A percentile compares a stretch with the other conserved stretches of the same genome.
Conservation (phyloP, 2,888 invertebrate species). For the Geotrupes spiniger region DNA sequence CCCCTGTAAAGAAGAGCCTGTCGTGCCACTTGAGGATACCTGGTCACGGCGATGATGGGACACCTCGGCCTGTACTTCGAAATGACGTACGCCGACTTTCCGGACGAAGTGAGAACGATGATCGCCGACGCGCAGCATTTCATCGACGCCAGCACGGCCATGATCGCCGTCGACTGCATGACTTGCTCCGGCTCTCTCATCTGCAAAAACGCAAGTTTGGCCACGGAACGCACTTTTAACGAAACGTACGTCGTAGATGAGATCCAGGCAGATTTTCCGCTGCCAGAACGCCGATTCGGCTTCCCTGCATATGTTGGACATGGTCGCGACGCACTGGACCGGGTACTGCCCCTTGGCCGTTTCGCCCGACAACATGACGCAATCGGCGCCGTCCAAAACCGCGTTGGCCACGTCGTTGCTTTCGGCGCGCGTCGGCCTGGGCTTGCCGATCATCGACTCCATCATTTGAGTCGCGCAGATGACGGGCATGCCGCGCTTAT, state of each 20-base stretch:
- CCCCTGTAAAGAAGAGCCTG: constrained; percentile 91
- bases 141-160: constrained; percentile 90
- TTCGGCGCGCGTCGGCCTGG: constrained; percentile 94
- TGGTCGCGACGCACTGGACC: constrained; percentile 81
- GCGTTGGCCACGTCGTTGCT: constrained; percentile 98
- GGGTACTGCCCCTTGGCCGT: constrained; percentile 98
- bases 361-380: constrained; percentile 99
- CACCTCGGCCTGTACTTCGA: constrained; percentile 93
- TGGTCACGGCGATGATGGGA: constrained; percentile 90
- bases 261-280: constrained; percentile 81
- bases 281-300: constrained; percentile 97
- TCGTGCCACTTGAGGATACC: constrained; percentile 79
- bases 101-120: constrained; percentile 82
- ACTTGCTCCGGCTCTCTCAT: background rate
- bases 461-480: constrained; percentile 99
- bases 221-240: no score
- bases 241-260: constrained; percentile 60
- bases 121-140: constrained; percentile 89
- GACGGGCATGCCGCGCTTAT: constrained; percentile 93
- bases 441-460: constrained; percentile 98
- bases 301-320: constrained; percentile 94
- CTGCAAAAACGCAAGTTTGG: background rate
- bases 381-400: constrained; percentile 94
- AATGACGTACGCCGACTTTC: constrained; percentile 83
- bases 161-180: constrained; percentile 83